Conservation (phyloP, 2,888 invertebrate species). For the Prenolepis imparis region DNA sequence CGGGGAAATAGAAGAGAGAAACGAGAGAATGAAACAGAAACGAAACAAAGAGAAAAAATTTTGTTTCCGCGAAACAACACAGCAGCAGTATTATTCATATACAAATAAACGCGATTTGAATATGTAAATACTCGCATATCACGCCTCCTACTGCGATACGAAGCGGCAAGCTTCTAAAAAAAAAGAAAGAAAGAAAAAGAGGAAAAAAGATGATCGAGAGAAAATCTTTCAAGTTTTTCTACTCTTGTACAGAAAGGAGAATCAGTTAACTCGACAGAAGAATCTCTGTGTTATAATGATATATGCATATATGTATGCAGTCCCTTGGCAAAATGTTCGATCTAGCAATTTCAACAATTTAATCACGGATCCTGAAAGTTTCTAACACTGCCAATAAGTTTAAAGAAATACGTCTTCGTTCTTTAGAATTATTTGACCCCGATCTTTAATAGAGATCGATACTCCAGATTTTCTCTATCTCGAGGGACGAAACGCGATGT, state of each 20-base stretch:
- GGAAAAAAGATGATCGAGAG: background rate
- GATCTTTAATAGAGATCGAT: background rate
- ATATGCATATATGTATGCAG: conserved; percentile 37
- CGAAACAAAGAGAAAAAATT: conserved; percentile 40
- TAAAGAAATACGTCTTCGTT: conserved; percentile 62
- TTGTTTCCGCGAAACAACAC: conserved; percentile 58
- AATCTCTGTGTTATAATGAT: conserved; percentile 60
- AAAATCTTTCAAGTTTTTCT: conserved; percentile 70
- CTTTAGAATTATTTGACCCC: conserved; percentile 50
- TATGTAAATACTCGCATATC: conserved; percentile 75
- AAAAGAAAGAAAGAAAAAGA: conserved; percentile 25
- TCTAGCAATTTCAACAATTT: conserved; percentile 62
- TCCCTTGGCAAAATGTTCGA: conserved; percentile 55
- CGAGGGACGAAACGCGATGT: conserved; percentile 6
- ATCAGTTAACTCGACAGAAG: conserved; percentile 60
- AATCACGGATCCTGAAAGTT: conserved; percentile 72
- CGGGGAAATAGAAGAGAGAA: background rate
- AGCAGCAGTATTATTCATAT: conserved; percentile 67
- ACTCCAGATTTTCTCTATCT: conserved; percentile 3
- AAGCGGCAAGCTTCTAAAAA: conserved; percentile 54
- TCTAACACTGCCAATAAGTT: conserved; percentile 76
- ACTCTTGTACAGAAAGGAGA: conserved; percentile 72
- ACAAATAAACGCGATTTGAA: conserved; percentile 28
- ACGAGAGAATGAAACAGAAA: background rate
- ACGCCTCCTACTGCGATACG: conserved; percentile 60